A percentile compares a stretch with the other conserved stretches of the same genome.
These are phyloP conservation scores for Heteractis magnifica DNA, from an alignment of 92 coral and sea anemone species.

Conservation along the genomic window DNA sequence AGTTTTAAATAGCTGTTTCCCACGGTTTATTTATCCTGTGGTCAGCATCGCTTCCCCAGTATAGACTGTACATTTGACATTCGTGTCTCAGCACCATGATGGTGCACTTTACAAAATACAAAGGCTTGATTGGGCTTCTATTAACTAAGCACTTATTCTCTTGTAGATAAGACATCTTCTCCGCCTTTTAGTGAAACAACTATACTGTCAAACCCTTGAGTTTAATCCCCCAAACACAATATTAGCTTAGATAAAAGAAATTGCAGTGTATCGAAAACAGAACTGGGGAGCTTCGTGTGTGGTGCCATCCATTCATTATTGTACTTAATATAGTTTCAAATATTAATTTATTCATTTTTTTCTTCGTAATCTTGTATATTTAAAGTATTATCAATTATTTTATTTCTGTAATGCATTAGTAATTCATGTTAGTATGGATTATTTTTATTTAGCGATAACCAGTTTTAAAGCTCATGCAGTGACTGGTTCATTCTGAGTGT, in stretches of 20 bases:
- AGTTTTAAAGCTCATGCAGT: too few relatives aligned
- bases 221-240: constrained; percentile 21
- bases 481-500: background rate
- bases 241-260: constrained; percentile 5
- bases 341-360: background rate
- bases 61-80: constrained; percentile 2
- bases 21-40: constrained; percentile 25
- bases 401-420: too few relatives aligned
- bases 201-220: constrained; percentile 30
- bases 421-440: too few relatives aligned
- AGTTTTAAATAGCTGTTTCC: constrained; percentile 33
- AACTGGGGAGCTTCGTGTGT: constrained; percentile 18
- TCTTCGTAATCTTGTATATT: background rate
- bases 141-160: constrained; percentile 11
- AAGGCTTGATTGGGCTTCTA: constrained; percentile 9
- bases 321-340: too few relatives aligned
- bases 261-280: constrained; percentile 8
- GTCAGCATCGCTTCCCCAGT: constrained; percentile 4
- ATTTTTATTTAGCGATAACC: too few relatives aligned
- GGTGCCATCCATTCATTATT: background rate
- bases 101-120: background rate
- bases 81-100: constrained; percentile 8
- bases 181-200: constrained; percentile 3
- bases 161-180: constrained; percentile 20
- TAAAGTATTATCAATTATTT: background rate